Percentiles rank a stretch among this genome's conserved stretches.
Evolutionary conservation across 2,113 vertebrate genomes (phyloP).

Genomic region (Stercorarius parasiticus): DNA sequence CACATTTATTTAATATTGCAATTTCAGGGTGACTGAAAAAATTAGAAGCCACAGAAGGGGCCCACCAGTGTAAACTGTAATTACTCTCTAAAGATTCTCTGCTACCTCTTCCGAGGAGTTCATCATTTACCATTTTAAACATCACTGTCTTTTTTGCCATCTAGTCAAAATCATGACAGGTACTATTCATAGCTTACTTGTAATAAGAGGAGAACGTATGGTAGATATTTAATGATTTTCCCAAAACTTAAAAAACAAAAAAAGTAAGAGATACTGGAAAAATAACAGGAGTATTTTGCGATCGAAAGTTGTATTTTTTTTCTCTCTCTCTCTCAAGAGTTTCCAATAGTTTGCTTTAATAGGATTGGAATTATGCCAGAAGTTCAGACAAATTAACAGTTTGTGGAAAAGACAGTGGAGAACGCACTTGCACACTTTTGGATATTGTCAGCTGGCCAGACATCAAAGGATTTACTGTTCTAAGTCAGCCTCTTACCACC

Average conservation of each 20-base stretch:
- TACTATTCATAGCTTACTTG: neutral
- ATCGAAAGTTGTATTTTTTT: neutral
- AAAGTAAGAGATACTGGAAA: neutral
- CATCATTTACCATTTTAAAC: neutral
- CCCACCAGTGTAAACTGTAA: neutral
- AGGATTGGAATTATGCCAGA: neutral
- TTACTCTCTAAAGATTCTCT: constrained; percentile 1
- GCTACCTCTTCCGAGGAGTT: neutral
- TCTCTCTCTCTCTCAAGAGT: neutral
- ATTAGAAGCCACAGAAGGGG: neutral
- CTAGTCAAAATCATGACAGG: neutral
- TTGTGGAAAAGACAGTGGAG: neutral
- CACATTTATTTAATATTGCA: constrained; percentile 33
- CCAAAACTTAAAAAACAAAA: neutral
- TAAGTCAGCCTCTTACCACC: neutral
- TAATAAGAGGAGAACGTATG: neutral
- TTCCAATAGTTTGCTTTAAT: neutral
- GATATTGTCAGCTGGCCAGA: neutral
- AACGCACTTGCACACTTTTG: neutral
- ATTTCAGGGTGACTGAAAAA: constrained; percentile 28
- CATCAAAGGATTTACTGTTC: neutral
- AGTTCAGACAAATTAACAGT: neutral
- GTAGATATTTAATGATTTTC: neutral
- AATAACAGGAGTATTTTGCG: neutral
- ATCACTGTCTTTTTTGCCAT: neutral